These are phyloP conservation scores for Pyrocoelia pectoralis DNA, from an alignment of 2,888 invertebrate genomes.

Conservation along the genomic window DNA sequence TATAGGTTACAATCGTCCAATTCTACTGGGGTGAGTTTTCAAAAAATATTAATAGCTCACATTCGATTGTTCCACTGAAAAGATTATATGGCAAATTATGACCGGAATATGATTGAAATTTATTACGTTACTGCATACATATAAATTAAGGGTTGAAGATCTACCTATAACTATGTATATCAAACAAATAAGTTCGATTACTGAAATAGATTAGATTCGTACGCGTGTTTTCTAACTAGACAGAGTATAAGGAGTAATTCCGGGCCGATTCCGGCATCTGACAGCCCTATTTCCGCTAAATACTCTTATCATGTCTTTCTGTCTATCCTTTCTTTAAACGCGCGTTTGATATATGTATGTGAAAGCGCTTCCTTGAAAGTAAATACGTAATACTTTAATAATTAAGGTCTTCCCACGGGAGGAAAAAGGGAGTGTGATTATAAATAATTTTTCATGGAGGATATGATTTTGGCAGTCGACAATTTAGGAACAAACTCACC, in stretches of 20 bases:
- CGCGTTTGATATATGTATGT: slow-evolving; percentile 31
- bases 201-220: slow-evolving; percentile 25
- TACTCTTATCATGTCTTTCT: slow-evolving; percentile 39
- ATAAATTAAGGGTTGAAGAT: slow-evolving; percentile 13
- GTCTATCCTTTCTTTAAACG: slow-evolving; percentile 30
- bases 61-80: slow-evolving; percentile 13
- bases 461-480: slow-evolving; percentile 55
- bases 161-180: too few species aligned
- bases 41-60: slow-evolving; percentile 13
- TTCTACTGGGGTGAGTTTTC: slow-evolving; percentile 5
- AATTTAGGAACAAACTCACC: slow-evolving; percentile 49
- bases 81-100: slow-evolving; percentile 39
- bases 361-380: slow-evolving; percentile 22
- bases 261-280: slow-evolving; percentile 40
- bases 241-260: slow-evolving; percentile 39
- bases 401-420: slow-evolving; percentile 30
- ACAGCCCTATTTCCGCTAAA: slow-evolving; percentile 40
- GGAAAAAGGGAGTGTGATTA: slow-evolving; percentile 30
- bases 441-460: slow-evolving; percentile 55
- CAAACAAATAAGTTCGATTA: slow-evolving; percentile 21
- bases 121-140: not conserved
- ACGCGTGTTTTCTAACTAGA: slow-evolving; percentile 42
- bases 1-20: slow-evolving; percentile 31
- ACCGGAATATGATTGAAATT: slow-evolving; percentile 36
- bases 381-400: slow-evolving; percentile 10